Base-by-base conservation (phyloP, 2,113 vertebrate species). In the Rhinopomastus cyanomelas region DNA sequence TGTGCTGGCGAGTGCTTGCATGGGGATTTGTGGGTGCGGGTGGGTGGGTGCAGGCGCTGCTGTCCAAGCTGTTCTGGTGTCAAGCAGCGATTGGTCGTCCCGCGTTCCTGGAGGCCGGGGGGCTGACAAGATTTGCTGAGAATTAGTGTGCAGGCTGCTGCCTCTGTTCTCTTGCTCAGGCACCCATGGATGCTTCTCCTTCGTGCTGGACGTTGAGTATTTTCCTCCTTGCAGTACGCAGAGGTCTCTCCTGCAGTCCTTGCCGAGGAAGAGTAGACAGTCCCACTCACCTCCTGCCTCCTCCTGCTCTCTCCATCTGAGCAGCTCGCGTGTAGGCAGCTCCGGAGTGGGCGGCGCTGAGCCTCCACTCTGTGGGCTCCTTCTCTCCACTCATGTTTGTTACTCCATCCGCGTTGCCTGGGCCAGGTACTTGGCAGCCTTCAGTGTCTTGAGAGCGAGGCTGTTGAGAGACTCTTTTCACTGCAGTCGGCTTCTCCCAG, bases 1-100 rank as follows among this genome's bases (percentile, higher is more conserved):
- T 76, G 62, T 86, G 34, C 81, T 90, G 75, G 21, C 87, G 77
- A 93, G 34, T 68, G 87, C 83, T 94, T 88, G 42, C 9, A 11
- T 73, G 49, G 48, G 67, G 71, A 64, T 46, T 71, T 67, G 49
- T 85, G 73, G 80, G 82, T 85, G 86, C 61, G 66, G 78, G 66
- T 48, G 20, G 37, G 72, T 79, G 62, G 60, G 29, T 76, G 17
- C 29, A 29, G 59, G 48, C 80, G 34, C 21, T 3, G 14, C 66
- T 2, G 1, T 84, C 77, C 60, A 46, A 42, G 75, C 51, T 0
- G 1, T 57, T 48, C 27, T 48, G 44, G 25, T 30, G 48, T 67
- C 60, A 55, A 57, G 53, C 46, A 56, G 42, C 0, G 2, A 25
- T 64, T 77, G 74, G 49, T 61, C 84, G 36, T 46, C 52, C 11